Evolutionary conservation across 1,140 invertebrate species (phyloP), one percentile per base, ranked within the genome.

Genomic region (Bursaphelenchus mucronatus): DNA sequence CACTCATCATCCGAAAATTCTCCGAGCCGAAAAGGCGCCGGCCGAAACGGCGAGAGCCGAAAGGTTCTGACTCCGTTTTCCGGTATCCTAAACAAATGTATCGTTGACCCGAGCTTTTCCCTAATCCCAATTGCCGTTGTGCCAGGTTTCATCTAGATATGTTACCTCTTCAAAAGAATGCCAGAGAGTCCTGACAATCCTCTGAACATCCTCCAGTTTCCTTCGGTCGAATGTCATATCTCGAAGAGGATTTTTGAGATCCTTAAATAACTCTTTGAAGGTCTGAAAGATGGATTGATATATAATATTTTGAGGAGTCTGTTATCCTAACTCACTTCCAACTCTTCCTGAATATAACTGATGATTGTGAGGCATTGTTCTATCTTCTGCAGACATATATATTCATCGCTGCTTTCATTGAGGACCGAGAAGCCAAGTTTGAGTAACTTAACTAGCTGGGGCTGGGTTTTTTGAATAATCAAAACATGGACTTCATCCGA

Each of bases 141-240:
- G n/a, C n/a, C n/a, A 21, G 21, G 8, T 58, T 13, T 41, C 11
- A 39, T 4, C n/a, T 15, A 3, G 54, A 59, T n/a, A 1, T 30
- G 3, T 59, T 44, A 39, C 61, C 30, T 63, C 61, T 63, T 63
- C 61, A 58, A 63, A 63, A 65, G 58, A 64, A 30, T 11, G 11
- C 61, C 61, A 63, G 19, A 63, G 13, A 30, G 11, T 63, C 41
- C 61, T 15, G 1, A 63, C 61, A 45, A 63, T 63, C 17, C 30
- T 3, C n/a, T 17, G 13, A 2, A 30, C 61, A 45, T 11, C 30
- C 11, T 63, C 62, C 61, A 63, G 30, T 4, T 11, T 55, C 15
- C n/a, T 41, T n/a, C 61, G 58, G 8, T 63, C 56, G 55, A 63
- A 63, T 4, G 59, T 63, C 53, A 63, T 61, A 58, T 63, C 61